Conservation (phyloP, 2,113 vertebrate genomes). For the Mustela lutreola region DNA sequence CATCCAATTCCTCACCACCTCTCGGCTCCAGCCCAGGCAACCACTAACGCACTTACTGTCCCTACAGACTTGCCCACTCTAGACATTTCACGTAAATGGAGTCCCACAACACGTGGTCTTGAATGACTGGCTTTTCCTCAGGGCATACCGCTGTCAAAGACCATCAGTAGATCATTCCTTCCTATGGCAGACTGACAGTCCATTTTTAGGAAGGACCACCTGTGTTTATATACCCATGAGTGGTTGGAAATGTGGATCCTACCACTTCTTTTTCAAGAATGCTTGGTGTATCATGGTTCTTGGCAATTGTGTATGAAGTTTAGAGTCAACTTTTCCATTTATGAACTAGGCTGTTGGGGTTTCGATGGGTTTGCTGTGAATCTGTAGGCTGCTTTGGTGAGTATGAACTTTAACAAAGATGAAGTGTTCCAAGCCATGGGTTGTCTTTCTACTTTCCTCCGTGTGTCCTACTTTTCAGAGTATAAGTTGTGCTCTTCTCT, state of each 20-base stretch:
- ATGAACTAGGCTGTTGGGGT: background rate
- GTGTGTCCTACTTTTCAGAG: background rate
- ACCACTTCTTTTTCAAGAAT: background rate
- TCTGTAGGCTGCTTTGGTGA: background rate
- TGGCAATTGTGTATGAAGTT: background rate
- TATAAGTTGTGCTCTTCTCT: background rate
- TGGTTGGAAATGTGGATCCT: background rate
- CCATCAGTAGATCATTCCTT: background rate
- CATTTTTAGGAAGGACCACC: fast-evolving
- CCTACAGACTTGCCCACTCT: background rate
- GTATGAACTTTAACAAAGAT: background rate
- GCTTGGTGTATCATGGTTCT: background rate
- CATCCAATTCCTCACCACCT: background rate
- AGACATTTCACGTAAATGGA: background rate
- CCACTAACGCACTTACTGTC: fast-evolving
- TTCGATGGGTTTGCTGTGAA: no score
- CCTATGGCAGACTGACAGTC: fast-evolving
- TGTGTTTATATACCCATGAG: background rate
- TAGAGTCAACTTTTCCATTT: background rate
- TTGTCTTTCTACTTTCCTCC: no score
- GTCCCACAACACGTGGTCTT: background rate
- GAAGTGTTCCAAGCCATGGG: background rate
- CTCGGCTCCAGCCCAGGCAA: background rate
- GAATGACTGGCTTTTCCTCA: background rate
- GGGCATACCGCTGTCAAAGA: background rate